A percentile compares a stretch with the other conserved stretches of the same genome.
phyloP scores from a whole-genome alignment of 2,888 invertebrate species.

The Disparrhopalites patrizii region DNA sequence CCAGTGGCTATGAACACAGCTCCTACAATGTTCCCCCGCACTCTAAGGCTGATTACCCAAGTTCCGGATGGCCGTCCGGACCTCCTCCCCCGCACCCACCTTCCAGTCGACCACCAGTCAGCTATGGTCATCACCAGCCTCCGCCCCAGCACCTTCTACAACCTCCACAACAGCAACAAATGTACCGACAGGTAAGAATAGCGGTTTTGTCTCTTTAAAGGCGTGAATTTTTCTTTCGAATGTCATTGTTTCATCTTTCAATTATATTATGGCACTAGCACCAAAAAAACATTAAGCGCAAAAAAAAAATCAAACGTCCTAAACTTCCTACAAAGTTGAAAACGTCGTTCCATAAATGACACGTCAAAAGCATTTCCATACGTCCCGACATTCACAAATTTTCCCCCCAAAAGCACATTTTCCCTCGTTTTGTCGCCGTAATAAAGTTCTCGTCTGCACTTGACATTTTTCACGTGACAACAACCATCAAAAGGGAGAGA shows the following conservation, averaged over 20 bases:
- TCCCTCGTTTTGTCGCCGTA: too few species aligned
- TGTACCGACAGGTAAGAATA: conserved; percentile 47
- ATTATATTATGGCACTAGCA: too few species aligned
- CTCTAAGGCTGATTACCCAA: conserved; percentile 47
- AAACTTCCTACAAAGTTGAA: too few species aligned
- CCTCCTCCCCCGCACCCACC: conserved; percentile 38
- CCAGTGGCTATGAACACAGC: conserved; percentile 41
- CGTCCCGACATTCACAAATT: too few species aligned
- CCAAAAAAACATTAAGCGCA: too few species aligned
- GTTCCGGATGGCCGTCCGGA: conserved; percentile 41
- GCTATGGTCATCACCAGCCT: conserved; percentile 45
- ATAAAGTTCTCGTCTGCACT: too few species aligned
- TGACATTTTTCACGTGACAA: too few species aligned
- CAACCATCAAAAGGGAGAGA: too few species aligned
- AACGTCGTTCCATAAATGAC: too few species aligned
- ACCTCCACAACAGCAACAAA: conserved; percentile 41
- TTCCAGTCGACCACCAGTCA: conserved; percentile 44
- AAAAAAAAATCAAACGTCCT: too few species aligned
- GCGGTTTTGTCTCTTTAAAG: background rate
- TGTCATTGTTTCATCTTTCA: background rate
- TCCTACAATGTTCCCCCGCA: conserved; percentile 41
- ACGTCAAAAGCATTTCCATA: too few species aligned
- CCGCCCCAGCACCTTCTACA: conserved; percentile 38
- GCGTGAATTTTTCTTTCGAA: background rate
- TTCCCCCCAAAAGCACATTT: too few species aligned